Evolutionary conservation across 1,140 invertebrate genomes (phyloP).

Genomic region (Copidosoma floridanum): DNA sequence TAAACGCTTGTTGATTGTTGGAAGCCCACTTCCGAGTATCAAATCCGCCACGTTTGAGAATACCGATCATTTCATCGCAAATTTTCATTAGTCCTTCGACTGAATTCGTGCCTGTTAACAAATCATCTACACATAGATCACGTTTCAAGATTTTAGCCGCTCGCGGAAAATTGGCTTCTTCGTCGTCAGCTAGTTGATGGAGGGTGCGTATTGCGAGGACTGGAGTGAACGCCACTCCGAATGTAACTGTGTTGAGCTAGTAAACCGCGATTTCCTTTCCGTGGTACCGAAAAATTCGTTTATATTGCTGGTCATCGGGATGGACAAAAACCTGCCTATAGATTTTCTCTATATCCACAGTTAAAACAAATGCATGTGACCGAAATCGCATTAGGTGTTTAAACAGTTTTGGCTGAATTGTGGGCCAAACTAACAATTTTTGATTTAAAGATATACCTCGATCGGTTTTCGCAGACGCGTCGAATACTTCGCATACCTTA

Average conservation of each 20-base stretch:
- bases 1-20: too few relatives aligned
- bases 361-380: neutral
- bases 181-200: too few relatives aligned
- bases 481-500: constrained; percentile 4
- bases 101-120: too few relatives aligned
- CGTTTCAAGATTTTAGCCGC: too few relatives aligned
- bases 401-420: neutral
- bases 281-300: neutral
- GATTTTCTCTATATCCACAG: constrained; percentile 12
- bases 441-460: neutral
- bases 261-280: too few relatives aligned
- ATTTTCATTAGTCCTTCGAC: too few relatives aligned
- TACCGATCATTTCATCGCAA: too few relatives aligned
- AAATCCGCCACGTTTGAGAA: too few relatives aligned
- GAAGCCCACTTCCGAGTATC: too few relatives aligned
- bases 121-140: too few relatives aligned
- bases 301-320: neutral
- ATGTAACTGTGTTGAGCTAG: constrained; percentile 9
- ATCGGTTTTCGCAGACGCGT: neutral
- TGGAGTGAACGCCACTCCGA: neutral
- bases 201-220: too few relatives aligned
- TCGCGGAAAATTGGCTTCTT: too few relatives aligned
- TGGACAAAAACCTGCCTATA: constrained; percentile 5
- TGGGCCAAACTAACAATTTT: neutral
- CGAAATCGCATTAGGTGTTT: neutral